These are phyloP conservation scores for Turritopsis rubra DNA, from an alignment of 30 jellyfish, hydroid and myxozoan genomes.

Conservation along the genomic window DNA sequence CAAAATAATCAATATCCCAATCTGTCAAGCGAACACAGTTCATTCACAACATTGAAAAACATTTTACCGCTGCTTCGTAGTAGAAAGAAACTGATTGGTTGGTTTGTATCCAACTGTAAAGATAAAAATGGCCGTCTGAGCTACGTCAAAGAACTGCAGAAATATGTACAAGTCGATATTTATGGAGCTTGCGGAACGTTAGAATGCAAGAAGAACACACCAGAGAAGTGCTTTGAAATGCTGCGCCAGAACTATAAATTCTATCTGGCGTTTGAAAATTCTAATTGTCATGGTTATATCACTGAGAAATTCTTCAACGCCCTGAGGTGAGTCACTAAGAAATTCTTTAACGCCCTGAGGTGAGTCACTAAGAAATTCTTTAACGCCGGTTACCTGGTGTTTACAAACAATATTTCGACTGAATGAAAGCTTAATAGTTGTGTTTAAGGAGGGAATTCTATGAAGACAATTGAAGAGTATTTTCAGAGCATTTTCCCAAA, in stretches of 20 bases:
- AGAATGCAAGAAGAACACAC: neutral
- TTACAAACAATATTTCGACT: no score
- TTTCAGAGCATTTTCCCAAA: no score
- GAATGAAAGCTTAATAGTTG: no score
- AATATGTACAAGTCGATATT: slow-evolving; percentile 18
- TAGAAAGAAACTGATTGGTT: neutral
- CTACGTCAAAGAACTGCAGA: slow-evolving; percentile 6
- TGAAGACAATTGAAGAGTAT: no score
- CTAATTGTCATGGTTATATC: neutral
- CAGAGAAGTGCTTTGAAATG: neutral
- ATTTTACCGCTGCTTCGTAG: neutral
- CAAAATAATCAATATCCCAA: no score
- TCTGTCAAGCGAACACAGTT: neutral
- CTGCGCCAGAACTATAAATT: slow-evolving; percentile 1
- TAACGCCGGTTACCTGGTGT: no score
- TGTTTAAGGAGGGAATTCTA: no score
- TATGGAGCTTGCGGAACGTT: slow-evolving; percentile 18
- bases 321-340: slow-evolving; percentile 17
- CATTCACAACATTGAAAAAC: neutral
- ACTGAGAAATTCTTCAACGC: slow-evolving; percentile 23
- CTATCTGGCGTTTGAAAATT: slow-evolving; percentile 28
- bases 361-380: no score
- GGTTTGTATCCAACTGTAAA: slow-evolving; percentile 18
- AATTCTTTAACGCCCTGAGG: neutral
- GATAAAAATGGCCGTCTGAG: neutral